These are phyloP conservation scores for Theonella swinhoei DNA, from an alignment of 37 sponge, comb jelly and placozoan genomes.

Conservation along the genomic window DNA sequence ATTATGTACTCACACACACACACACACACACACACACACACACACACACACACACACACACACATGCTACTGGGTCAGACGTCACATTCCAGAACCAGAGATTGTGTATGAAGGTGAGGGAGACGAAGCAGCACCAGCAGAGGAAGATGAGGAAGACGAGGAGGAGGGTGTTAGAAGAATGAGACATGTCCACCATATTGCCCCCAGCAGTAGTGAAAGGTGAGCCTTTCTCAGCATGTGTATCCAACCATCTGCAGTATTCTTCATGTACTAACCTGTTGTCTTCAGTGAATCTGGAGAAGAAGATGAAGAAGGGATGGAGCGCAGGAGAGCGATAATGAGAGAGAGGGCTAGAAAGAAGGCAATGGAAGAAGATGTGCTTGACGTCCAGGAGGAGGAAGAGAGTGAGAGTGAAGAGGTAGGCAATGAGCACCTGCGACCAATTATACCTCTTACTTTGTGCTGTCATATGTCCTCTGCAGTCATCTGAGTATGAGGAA, in stretches of 20 bases:
- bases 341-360: conserved; percentile 47
- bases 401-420: conserved; percentile 68
- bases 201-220: conserved; percentile 39
- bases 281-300: conserved; percentile 62
- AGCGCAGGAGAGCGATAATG: conserved; percentile 59
- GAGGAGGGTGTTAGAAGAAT: conserved; percentile 13
- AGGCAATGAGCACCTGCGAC: background rate
- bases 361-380: conserved; percentile 48
- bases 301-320: conserved; percentile 68
- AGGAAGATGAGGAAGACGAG: conserved; percentile 7
- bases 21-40: too few species aligned
- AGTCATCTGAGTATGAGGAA: conserved; percentile 94
- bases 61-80: too few species aligned
- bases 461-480: background rate
- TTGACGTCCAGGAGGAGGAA: conserved; percentile 76
- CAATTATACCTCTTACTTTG: background rate
- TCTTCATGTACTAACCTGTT: background rate
- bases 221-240: background rate
- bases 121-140: conserved; percentile 13
- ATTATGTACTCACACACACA: background rate
- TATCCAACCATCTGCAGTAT: background rate
- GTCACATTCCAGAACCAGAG: conserved; percentile 61
- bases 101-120: conserved; percentile 46
- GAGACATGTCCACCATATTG: conserved; percentile 11
- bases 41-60: too few species aligned